Conservation (phyloP, 1,140 invertebrate genomes). For the Delia radicum region DNA sequence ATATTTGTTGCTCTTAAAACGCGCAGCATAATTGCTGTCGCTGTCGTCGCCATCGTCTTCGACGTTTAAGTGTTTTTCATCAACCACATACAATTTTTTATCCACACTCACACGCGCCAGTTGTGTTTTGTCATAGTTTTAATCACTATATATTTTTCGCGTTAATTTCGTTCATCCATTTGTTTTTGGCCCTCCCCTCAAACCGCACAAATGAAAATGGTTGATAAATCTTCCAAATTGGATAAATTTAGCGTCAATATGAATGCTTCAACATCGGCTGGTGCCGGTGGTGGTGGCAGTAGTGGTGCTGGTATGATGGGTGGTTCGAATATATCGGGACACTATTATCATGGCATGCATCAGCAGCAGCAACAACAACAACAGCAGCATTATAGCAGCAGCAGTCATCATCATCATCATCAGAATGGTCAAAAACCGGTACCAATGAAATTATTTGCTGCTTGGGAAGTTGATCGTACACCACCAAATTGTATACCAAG, state of each 20-base stretch:
- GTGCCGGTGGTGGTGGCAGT: conserved; percentile 23
- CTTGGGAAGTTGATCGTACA: conserved; percentile 96
- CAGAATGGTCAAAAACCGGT: conserved; percentile 70
- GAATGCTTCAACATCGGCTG: conserved; percentile 34
- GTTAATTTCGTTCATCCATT: background rate
- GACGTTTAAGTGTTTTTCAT: background rate
- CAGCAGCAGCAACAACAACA: conserved; percentile 28
- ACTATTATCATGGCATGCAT: conserved; percentile 25
- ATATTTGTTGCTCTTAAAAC: background rate
- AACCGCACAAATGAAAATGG: conserved; percentile 48
- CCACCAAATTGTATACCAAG: conserved; percentile 95
- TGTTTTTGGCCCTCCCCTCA: background rate
- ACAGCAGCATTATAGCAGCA: conserved; percentile 13
- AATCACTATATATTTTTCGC: background rate
- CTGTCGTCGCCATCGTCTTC: background rate
- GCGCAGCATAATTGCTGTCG: background rate
- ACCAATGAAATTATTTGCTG: conserved; percentile 96
- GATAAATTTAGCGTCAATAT: conserved; percentile 48
- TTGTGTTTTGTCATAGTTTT: background rate
- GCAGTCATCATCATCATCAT: conserved; percentile 28
- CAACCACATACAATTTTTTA: background rate
- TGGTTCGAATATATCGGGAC: conserved; percentile 19
- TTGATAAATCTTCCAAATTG: conserved; percentile 52
- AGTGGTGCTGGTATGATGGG: conserved; percentile 25
- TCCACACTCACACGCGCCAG: background rate